These are phyloP conservation scores for Piaya cayana DNA, from an alignment of 2,113 vertebrate species.

Conservation along the genomic window DNA sequence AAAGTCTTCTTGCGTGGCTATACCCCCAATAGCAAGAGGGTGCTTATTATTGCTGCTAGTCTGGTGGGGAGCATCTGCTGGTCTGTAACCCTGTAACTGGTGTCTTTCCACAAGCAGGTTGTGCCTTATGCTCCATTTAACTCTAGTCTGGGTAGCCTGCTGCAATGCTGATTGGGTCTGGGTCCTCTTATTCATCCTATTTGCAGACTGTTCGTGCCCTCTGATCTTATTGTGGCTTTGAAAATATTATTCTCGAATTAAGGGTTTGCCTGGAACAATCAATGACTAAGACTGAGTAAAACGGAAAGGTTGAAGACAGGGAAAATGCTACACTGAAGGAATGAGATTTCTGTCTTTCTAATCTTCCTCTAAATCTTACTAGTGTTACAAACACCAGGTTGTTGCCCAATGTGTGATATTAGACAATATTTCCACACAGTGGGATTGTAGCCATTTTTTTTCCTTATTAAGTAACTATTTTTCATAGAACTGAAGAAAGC, in stretches of 20 bases:
- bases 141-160: background rate
- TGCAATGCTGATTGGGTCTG: background rate
- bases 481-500: constrained; percentile 15
- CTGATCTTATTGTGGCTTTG: background rate
- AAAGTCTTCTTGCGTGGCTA: background rate
- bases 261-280: constrained; percentile 18
- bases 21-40: rapidly evolving
- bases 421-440: constrained; percentile 59
- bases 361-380: constrained; percentile 40
- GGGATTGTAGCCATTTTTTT: background rate
- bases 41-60: background rate
- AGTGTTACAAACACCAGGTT: constrained; percentile 54
- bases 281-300: constrained; percentile 57
- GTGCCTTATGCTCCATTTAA: background rate
- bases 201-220: background rate
- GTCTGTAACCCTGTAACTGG: background rate
- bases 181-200: background rate
- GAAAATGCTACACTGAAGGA: constrained; percentile 51
- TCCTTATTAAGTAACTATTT: constrained; percentile 19
- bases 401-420: constrained; percentile 40
- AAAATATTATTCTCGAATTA: background rate
- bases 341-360: constrained; percentile 52
- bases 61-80: background rate
- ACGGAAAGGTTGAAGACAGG: constrained; percentile 54
- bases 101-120: rapidly evolving